Base-by-base conservation (phyloP, 2,113 vertebrate genomes). In the Pipra filicauda region DNA sequence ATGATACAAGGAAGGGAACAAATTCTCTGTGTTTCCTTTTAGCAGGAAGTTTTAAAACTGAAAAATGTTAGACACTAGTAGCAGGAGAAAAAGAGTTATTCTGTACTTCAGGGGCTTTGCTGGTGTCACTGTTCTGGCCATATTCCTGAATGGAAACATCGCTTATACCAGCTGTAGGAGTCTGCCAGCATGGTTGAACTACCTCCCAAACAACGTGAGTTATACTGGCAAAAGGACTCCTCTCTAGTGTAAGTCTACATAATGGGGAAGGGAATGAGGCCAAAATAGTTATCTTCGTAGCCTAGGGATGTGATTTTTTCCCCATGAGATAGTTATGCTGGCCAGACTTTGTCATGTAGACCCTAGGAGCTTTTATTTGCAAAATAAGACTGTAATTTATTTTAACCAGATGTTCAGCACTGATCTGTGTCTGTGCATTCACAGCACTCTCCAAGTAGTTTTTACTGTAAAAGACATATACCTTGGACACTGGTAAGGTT, bases 361-460 rank as follows among this genome's bases (percentile, higher is more conserved):
- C 93, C 95, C 77, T 81, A 95, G 93, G 94, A 97, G 88, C 93
- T 93, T 88, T 91, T 96, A 96, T 93, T 93, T 96, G 92, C 92
- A 95, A 96, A 97, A 91, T 93, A 96, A 94, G 91, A 84, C 90
- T 80, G 78, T 89, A 96, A 96, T 97, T 96, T 94, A 96, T 97
- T 94, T 96, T 93, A 94, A 96, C 85, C 96, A 97, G 92, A 96
- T 96, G 95, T 97, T 96, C 85, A 71, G 92, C 69, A 74, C 69
- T 78, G 75, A 92, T 93, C 91, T 91, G 52, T 64, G 79, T 79
- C 85, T 96, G 80, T 74, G 83, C 70, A 61, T 91, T 93, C 85
- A 69, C 73, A 78, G 76, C 30, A 37, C 76, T 65, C 73, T 93
- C 86, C 81, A 91, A 94, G 66, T 78, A 52, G 86, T 89, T 96